Conservation (phyloP, 2,888 invertebrate genomes). For the Antitype chi region DNA sequence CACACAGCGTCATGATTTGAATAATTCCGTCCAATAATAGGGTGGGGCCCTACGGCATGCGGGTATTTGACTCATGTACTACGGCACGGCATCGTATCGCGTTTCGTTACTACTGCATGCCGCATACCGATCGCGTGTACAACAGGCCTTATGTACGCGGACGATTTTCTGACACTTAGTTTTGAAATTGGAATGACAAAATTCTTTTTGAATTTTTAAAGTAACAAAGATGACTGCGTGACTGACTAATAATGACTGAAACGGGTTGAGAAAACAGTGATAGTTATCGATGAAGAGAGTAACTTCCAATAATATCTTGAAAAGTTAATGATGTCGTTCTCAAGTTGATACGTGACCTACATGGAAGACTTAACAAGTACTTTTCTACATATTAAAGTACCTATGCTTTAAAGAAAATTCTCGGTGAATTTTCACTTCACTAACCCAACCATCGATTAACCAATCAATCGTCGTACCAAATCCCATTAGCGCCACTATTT, state of each 20-base stretch:
- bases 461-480: slow-evolving; percentile 51
- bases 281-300: background rate
- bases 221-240: background rate
- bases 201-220: too few species aligned
- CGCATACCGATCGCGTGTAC: slow-evolving; percentile 80
- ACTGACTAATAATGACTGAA: background rate
- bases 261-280: background rate
- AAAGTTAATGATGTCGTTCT: background rate
- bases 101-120: slow-evolving; percentile 77
- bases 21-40: slow-evolving; percentile 85
- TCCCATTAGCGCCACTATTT: slow-evolving; percentile 59
- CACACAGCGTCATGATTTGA: slow-evolving; percentile 78
- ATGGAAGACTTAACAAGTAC: background rate
- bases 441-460: slow-evolving; percentile 31
- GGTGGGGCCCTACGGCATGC: slow-evolving; percentile 80
- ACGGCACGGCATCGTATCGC: slow-evolving; percentile 83
- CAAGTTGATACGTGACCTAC: background rate
- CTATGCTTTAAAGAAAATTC: background rate
- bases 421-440: slow-evolving; percentile 27
- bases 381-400: background rate
- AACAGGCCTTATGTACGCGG: slow-evolving; percentile 63
- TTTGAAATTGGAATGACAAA: slow-evolving; percentile 26
- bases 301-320: background rate
- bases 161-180: slow-evolving; percentile 49
- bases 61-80: slow-evolving; percentile 84